Evolutionary conservation across 2,797 vertebrate species (phyloP).

Genomic region (Presbytis comata): DNA sequence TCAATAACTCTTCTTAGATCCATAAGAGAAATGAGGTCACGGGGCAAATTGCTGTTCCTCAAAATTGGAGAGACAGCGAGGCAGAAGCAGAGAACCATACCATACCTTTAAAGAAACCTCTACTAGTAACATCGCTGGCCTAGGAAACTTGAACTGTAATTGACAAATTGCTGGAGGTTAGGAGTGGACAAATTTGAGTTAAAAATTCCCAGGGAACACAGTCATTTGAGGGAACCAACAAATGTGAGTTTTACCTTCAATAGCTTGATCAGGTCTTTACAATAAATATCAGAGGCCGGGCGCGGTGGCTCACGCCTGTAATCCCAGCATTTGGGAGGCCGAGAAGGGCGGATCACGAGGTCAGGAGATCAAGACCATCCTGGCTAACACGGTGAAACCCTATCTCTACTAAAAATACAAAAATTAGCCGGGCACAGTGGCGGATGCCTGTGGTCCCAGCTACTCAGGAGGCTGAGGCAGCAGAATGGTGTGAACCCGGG

Average conservation of each 20-base stretch:
- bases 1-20: neutral
- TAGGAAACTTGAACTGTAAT: neutral
- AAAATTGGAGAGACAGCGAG: neutral
- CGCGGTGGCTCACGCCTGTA: too few relatives aligned
- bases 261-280: neutral
- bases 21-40: neutral
- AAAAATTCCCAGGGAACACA: neutral
- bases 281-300: neutral
- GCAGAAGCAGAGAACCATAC: neutral
- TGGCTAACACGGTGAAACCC: too few relatives aligned
- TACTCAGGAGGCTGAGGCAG: too few relatives aligned
- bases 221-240: too few relatives aligned
- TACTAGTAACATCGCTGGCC: rapidly evolving
- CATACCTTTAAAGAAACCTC: neutral
- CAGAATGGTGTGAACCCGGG: too few relatives aligned
- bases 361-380: too few relatives aligned
- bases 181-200: neutral
- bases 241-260: neutral
- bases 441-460: too few relatives aligned
- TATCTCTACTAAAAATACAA: too few relatives aligned
- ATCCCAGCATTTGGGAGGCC: too few relatives aligned
- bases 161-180: neutral
- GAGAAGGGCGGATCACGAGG: too few relatives aligned
- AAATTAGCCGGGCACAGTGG: too few relatives aligned
- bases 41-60: neutral